Conservation (phyloP, 2,888 invertebrate species). For the Cyclophora punctaria region DNA sequence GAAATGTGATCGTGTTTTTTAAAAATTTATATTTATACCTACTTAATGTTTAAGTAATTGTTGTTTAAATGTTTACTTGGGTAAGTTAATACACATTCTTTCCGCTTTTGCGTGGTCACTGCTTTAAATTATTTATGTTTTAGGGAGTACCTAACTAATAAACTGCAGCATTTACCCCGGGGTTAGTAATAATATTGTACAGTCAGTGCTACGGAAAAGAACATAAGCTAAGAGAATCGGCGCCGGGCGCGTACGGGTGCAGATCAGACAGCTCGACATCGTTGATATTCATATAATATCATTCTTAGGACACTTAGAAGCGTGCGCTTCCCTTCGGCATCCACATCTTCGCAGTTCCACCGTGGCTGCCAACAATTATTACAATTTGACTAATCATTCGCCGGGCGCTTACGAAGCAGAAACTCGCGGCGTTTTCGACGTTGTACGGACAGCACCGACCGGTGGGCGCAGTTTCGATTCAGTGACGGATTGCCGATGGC, state of each 20-base stretch:
- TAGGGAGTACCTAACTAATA: slow-evolving; percentile 6
- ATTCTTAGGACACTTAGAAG: slow-evolving; percentile 75
- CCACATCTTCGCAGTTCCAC: slow-evolving; percentile 65
- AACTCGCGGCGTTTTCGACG: slow-evolving; percentile 46
- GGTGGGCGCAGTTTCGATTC: slow-evolving; percentile 69
- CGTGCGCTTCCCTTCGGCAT: slow-evolving; percentile 65
- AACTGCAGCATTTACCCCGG: slow-evolving; percentile 1
- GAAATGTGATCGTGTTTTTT: slow-evolving; percentile 57
- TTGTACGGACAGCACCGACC: slow-evolving; percentile 42
- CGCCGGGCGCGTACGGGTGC: slow-evolving; percentile 61
- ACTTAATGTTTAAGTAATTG: slow-evolving; percentile 39
- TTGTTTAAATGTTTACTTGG: slow-evolving; percentile 56
- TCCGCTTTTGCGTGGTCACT: slow-evolving; percentile 74
- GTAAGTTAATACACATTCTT: slow-evolving; percentile 68
- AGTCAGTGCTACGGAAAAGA: slow-evolving; percentile 26
- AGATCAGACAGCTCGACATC: slow-evolving; percentile 26
- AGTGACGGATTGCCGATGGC: slow-evolving; percentile 65
- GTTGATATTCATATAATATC: slow-evolving; percentile 50
- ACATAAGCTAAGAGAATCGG: slow-evolving; percentile 13
- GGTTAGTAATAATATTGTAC: slow-evolving; percentile 3
- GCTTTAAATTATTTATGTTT: slow-evolving; percentile 51
- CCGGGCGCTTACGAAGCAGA: slow-evolving; percentile 62
- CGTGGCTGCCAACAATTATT: slow-evolving; percentile 73
- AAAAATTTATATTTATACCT: slow-evolving; percentile 27
- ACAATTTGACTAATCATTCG: slow-evolving; percentile 73